Evolutionary conservation across 2,888 invertebrate genomes (phyloP), one percentile per base, ranked within the genome.

Genomic region (Microctonus hyperodae): DNA sequence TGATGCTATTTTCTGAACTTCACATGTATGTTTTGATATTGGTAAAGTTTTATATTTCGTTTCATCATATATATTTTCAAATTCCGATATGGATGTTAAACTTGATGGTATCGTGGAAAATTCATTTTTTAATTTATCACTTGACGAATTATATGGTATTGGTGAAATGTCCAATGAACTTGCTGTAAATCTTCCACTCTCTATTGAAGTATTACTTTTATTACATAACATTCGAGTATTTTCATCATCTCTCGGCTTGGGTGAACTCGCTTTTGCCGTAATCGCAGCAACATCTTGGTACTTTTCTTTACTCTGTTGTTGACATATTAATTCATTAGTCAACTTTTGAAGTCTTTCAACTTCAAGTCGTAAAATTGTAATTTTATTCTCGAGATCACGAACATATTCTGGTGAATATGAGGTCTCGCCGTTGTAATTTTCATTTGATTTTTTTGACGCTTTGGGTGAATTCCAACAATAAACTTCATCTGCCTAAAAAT

Each of bases 401-500:
- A 77, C 56, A 31, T 71, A 69, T 64, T 77, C 75, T 2, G 92
- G 91, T 0, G 94, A 93, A 93, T 94, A 93, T 37, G 90, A 87
- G 1, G 90, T 87, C 0, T 89, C 85, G 68, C 89, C 88, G 72
- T 91, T 90, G 57, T 95, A 85, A 20, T 79, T 91, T 89, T 59
- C 93, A 92, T 0, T 94, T 93, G 20, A 92, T 90, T 13, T 82
- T 81, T 73, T 58, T 31, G 16, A 16, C 7, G 22, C 7, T 35
- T 58, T 35, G 4, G 58, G 89, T 11, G 35, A 10, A 31, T 28
- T 89, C 96, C 96, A 96, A 82, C 91, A 93, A 85, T 96, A 96
- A 92, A 95, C 94, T 79, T 93, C 88, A 84, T 92, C 94, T 68
- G 94, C 92, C 96, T 96, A 85, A 35, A 88, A 85, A 31, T 31